Evolutionary conservation across 1,140 invertebrate species (phyloP).

Genomic region (Manduca sexta): DNA sequence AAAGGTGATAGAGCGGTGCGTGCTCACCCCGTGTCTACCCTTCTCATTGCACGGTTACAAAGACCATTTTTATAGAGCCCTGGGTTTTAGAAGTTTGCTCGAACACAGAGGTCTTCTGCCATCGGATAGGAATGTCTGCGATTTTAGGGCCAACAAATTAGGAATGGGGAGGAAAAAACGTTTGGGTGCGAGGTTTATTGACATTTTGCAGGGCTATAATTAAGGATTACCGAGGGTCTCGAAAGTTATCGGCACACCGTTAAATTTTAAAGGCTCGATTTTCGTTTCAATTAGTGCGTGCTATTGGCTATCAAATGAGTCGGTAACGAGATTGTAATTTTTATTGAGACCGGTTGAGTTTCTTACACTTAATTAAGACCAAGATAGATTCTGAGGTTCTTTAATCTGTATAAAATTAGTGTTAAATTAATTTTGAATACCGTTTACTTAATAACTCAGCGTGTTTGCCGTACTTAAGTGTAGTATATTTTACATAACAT

Average conservation of each 20-base stretch:
- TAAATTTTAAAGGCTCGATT: slow-evolving; percentile 51
- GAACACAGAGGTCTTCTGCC: slow-evolving; percentile 1
- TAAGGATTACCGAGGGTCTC: slow-evolving; percentile 50
- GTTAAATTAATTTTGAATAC: no score
- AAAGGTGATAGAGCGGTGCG: slow-evolving; percentile 39
- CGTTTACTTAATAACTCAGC: no score
- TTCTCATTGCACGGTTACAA: slow-evolving; percentile 33
- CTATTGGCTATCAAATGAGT: slow-evolving; percentile 26
- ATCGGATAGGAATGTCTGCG: slow-evolving; percentile 23
- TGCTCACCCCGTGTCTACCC: slow-evolving; percentile 42
- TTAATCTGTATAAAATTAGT: no score
- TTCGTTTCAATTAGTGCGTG: slow-evolving; percentile 45
- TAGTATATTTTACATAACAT: no score
- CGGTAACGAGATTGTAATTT: slow-evolving; percentile 25
- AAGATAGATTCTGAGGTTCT: no score
- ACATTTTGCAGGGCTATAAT: slow-evolving; percentile 61
- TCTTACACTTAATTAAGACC: neutral
- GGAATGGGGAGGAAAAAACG: slow-evolving; percentile 57
- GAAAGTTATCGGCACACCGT: slow-evolving; percentile 48
- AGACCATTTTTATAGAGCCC: neutral
- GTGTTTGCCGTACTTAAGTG: no score
- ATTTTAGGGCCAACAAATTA: slow-evolving; percentile 67
- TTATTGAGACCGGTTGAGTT: slow-evolving; percentile 11
- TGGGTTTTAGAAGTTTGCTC: neutral
- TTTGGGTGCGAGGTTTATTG: slow-evolving; percentile 60